A percentile compares a stretch with the other conserved stretches of the same genome.
Conservation (phyloP, 2,113 vertebrate species). For the Alectura lathami region DNA sequence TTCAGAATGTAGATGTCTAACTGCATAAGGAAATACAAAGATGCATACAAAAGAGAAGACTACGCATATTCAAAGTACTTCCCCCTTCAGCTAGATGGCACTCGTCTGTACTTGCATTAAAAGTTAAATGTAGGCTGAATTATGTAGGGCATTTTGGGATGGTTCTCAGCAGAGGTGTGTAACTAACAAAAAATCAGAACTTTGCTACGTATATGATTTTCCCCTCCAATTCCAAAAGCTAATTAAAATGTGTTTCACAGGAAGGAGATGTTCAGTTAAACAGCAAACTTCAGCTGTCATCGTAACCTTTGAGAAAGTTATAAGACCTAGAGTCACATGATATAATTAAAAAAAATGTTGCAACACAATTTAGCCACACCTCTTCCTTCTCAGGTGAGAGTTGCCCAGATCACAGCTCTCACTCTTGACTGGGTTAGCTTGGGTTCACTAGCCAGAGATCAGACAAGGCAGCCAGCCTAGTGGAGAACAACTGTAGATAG, state of each 20-base stretch:
- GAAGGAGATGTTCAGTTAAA: neutral
- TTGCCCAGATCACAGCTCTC: neutral
- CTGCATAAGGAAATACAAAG: neutral
- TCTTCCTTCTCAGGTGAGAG: neutral
- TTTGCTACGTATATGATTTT: neutral
- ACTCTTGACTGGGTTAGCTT: neutral
- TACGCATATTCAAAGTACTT: neutral
- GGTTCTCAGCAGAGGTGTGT: neutral
- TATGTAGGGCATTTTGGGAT: neutral
- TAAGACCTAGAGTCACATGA: neutral
- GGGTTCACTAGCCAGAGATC: neutral
- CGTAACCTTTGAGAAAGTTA: neutral
- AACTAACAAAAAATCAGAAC: neutral
- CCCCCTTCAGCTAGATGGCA: conserved; percentile 28
- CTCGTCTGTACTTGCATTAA: conserved; percentile 1
- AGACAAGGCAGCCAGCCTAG: neutral
- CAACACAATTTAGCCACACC: neutral
- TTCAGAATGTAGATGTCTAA: neutral
- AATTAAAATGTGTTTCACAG: neutral
- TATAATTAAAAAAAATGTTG: neutral
- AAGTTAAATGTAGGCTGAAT: neutral
- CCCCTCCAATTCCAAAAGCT: neutral
- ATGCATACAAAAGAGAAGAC: neutral
- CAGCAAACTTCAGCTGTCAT: neutral
- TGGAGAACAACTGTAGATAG: neutral